A percentile compares a stretch with the other conserved stretches of the same genome.
These are phyloP conservation scores for Sylvia atricapilla DNA, from an alignment of 2,113 vertebrate genomes.

Conservation along the genomic window DNA sequence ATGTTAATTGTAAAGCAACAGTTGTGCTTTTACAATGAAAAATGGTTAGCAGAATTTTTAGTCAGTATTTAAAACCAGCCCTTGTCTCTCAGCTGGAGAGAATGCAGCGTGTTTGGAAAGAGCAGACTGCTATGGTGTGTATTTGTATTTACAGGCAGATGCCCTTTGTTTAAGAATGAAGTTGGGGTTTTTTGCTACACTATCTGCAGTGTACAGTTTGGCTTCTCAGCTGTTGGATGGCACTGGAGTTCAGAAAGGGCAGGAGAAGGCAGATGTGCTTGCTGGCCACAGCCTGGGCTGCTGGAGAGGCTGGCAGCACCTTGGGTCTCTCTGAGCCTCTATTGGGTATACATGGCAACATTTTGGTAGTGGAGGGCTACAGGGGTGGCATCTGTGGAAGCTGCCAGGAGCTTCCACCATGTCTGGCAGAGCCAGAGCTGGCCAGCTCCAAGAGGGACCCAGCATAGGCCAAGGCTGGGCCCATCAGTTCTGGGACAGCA, in stretches of 20 bases:
- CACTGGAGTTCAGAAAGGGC: neutral
- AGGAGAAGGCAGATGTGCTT: neutral
- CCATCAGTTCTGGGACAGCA: neutral
- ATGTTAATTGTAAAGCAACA: neutral
- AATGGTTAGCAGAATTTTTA: neutral
- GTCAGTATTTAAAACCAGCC: neutral
- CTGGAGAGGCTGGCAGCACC: neutral
- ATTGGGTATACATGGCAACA: fast-evolving
- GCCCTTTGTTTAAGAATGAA: neutral
- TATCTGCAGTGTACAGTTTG: neutral
- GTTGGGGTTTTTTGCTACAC: neutral
- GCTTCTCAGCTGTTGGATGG: neutral
- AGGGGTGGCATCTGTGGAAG: neutral
- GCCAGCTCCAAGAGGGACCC: neutral
- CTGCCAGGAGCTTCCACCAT: neutral
- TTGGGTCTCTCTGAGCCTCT: neutral
- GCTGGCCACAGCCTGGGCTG: neutral
- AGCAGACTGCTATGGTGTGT: neutral
- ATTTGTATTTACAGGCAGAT: neutral
- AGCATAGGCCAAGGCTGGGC: neutral
- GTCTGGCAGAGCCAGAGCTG: neutral
- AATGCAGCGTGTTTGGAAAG: neutral
- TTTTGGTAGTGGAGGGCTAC: neutral
- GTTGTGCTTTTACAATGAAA: neutral
- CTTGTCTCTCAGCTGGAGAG: neutral